A percentile compares a stretch with the other conserved stretches of the same genome.
phyloP scores from a whole-genome alignment of 1,140 invertebrate species.

The Zaprionus gabonicus region DNA sequence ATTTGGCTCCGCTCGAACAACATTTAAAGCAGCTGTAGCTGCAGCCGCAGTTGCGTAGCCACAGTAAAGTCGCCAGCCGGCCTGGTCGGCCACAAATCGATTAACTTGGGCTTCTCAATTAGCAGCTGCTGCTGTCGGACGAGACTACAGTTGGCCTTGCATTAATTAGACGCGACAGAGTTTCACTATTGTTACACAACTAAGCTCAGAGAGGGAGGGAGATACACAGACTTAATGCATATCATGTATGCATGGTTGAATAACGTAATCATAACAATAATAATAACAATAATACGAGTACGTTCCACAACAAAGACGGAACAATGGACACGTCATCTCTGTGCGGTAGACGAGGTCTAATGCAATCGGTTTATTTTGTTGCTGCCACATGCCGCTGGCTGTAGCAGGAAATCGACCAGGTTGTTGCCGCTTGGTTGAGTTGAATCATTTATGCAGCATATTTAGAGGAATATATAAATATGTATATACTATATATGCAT shows the following conservation, averaged over 20 bases:
- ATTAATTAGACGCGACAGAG: slow-evolving; percentile 54
- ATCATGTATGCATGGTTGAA: slow-evolving; percentile 1
- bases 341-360: background rate
- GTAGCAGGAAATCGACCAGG: background rate
- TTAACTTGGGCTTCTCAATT: slow-evolving; percentile 79
- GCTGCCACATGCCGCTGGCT: background rate
- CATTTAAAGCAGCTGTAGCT: slow-evolving; percentile 38
- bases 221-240: background rate
- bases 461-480: slow-evolving; percentile 40
- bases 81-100: slow-evolving; percentile 63
- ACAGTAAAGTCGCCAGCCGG: slow-evolving; percentile 36
- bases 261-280: slow-evolving; percentile 6
- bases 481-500: slow-evolving; percentile 13
- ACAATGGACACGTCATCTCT: slow-evolving; percentile 3
- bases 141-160: slow-evolving; percentile 42
- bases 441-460: slow-evolving; percentile 18
- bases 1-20: slow-evolving; percentile 42
- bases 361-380: slow-evolving; percentile 2
- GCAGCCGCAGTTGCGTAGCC: slow-evolving; percentile 9
- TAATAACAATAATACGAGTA: background rate
- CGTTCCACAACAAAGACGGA: background rate
- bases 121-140: slow-evolving; percentile 56
- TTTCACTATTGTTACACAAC: slow-evolving; percentile 6
- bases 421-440: slow-evolving; percentile 6
- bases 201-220: background rate